Conservation (phyloP, 2,888 invertebrate genomes). For the Onchidella celtica region DNA sequence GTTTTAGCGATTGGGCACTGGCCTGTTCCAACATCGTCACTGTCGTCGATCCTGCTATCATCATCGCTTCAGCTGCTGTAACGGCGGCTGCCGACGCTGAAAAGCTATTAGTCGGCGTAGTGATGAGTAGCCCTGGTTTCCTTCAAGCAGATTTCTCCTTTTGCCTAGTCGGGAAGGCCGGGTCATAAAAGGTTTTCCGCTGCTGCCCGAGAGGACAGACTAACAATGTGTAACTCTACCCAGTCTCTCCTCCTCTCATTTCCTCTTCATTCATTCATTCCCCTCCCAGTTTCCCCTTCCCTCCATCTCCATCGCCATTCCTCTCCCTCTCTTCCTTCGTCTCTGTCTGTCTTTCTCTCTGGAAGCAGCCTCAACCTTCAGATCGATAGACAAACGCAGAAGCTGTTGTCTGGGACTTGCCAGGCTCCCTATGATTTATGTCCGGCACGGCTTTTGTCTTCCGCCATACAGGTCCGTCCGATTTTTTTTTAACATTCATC, state of each 20-base stretch:
- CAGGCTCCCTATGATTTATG: not conserved
- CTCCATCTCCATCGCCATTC: not conserved
- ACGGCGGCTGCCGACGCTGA: not conserved
- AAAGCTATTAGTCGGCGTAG: slow-evolving; percentile 30
- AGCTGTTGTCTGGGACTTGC: not conserved
- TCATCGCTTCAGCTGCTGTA: too few species aligned
- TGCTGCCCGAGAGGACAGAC: not conserved
- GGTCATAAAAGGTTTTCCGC: slow-evolving; percentile 13
- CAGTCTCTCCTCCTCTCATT: slow-evolving; percentile 21
- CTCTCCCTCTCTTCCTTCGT: not conserved
- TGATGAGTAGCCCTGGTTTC: not conserved
- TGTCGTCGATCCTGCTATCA: too few species aligned
- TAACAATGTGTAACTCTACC: slow-evolving; percentile 29
- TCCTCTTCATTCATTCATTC: not conserved
- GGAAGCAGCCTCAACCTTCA: not conserved
- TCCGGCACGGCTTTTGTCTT: not conserved
- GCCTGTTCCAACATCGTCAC: too few species aligned
- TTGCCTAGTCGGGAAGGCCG: not conserved
- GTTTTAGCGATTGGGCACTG: too few species aligned
- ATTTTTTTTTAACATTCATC: too few species aligned
- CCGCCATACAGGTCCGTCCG: too few species aligned
- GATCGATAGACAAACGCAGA: slow-evolving; percentile 17
- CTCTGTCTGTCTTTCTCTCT: not conserved
- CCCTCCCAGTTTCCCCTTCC: not conserved
- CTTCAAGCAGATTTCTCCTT: not conserved